These are phyloP conservation scores for Octodon degus DNA, from an alignment of 2,113 vertebrate species.

Conservation along the genomic window DNA sequence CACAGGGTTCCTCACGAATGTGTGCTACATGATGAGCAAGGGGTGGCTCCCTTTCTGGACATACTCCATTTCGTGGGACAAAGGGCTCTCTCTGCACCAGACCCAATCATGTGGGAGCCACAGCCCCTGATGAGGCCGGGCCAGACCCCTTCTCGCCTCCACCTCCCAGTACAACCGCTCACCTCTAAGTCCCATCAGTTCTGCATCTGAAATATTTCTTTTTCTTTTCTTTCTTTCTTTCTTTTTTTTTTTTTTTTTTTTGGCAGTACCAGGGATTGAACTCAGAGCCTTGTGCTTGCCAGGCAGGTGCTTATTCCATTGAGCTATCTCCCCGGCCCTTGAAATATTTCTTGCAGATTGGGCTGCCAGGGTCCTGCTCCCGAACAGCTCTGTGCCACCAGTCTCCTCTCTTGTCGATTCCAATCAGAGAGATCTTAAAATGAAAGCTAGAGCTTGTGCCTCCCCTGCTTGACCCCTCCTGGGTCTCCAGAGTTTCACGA, in stretches of 20 bases:
- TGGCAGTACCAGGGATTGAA: no score
- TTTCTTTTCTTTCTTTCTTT: no score
- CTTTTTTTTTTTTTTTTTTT: no score
- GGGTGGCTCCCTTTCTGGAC: neutral
- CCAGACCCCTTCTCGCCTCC: neutral
- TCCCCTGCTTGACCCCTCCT: neutral
- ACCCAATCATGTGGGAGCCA: neutral
- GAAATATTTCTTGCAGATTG: neutral
- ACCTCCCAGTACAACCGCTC: neutral
- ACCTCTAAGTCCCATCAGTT: neutral
- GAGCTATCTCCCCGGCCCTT: no score
- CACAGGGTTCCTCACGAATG: neutral
- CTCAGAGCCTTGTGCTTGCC: no score
- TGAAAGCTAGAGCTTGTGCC: neutral
- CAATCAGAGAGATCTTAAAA: neutral
- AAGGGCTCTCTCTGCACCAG: neutral
- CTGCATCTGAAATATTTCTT: neutral
- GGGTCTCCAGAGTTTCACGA: neutral
- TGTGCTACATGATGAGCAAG: neutral
- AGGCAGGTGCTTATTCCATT: no score
- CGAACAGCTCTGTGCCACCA: neutral
- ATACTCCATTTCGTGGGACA: neutral
- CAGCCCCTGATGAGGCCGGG: neutral
- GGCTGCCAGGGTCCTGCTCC: neutral
- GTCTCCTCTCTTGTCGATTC: neutral